These are phyloP conservation scores for Proales similis DNA, from an alignment of 1,140 invertebrate genomes.

Conservation along the genomic window DNA sequence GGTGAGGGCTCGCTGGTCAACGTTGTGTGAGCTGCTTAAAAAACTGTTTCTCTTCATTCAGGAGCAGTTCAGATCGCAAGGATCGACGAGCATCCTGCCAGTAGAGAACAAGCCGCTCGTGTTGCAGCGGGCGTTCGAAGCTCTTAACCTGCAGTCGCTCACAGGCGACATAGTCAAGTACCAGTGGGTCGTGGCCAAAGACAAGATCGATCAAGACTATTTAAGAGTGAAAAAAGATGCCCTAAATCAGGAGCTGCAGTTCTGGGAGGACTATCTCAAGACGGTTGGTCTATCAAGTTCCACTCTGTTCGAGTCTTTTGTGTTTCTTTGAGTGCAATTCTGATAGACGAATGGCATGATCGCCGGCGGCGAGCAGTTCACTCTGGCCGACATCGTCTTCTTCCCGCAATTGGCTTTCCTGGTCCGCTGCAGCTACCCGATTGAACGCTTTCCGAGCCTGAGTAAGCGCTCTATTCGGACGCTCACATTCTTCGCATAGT, in stretches of 20 bases:
- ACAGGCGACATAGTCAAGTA: constrained; percentile 14
- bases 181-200: background rate
- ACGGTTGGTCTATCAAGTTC: too few species aligned
- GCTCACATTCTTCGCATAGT: background rate
- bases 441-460: constrained; percentile 1
- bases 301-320: too few species aligned
- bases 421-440: constrained; percentile 2
- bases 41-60: background rate
- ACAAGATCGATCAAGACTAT: background rate
- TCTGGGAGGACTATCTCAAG: background rate
- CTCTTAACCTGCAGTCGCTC: background rate
- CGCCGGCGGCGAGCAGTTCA: background rate
- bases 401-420: background rate
- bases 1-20: background rate
- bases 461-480: background rate
- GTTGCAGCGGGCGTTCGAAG: background rate
- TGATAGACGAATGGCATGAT: background rate
- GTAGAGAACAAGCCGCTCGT: background rate
- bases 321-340: too few species aligned
- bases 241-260: background rate
- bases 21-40: background rate
- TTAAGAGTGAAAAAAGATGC: background rate
- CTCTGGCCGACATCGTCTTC: background rate
- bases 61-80: constrained; percentile 6
- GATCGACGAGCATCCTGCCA: background rate